These are phyloP conservation scores for Pseudomyrmex dendroicus DNA, from an alignment of 1,140 invertebrate species.

Conservation along the genomic window DNA sequence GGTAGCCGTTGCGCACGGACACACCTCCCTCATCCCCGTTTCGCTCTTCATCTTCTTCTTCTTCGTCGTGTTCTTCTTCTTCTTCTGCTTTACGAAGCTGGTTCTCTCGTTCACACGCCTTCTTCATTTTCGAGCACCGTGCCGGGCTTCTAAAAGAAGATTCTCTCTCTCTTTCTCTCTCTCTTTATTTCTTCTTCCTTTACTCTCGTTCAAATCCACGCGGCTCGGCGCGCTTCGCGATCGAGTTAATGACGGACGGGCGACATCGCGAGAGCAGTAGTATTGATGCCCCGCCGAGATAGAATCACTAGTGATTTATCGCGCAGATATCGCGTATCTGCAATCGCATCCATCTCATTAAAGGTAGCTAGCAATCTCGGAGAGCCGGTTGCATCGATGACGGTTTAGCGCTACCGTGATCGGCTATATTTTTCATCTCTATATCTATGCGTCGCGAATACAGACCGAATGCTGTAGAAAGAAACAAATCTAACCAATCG, in stretches of 20 bases:
- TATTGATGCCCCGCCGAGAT: constrained; percentile 52
- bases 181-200: background rate
- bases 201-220: background rate
- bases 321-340: constrained; percentile 55
- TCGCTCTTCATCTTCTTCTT: constrained; percentile 55
- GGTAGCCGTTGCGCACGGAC: constrained; percentile 70
- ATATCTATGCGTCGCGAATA: background rate
- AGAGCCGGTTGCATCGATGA: constrained; percentile 47
- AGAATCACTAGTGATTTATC: constrained; percentile 57
- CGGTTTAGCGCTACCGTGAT: constrained; percentile 43
- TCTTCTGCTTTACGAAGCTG: constrained; percentile 48
- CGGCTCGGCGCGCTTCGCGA: constrained; percentile 23
- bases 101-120: constrained; percentile 72
- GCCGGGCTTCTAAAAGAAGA: constrained; percentile 64
- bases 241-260: constrained; percentile 56
- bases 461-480: constrained; percentile 8
- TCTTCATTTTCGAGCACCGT: constrained; percentile 63
- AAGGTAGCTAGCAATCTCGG: constrained; percentile 50
- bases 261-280: constrained; percentile 45
- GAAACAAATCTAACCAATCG: constrained; percentile 17
- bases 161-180: constrained; percentile 11
- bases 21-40: constrained; percentile 69
- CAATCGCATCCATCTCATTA: constrained; percentile 59
- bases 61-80: constrained; percentile 47
- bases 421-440: constrained; percentile 44